Base-by-base conservation (phyloP, 2,797 vertebrate species). In the Prunella strophiata region DNA sequence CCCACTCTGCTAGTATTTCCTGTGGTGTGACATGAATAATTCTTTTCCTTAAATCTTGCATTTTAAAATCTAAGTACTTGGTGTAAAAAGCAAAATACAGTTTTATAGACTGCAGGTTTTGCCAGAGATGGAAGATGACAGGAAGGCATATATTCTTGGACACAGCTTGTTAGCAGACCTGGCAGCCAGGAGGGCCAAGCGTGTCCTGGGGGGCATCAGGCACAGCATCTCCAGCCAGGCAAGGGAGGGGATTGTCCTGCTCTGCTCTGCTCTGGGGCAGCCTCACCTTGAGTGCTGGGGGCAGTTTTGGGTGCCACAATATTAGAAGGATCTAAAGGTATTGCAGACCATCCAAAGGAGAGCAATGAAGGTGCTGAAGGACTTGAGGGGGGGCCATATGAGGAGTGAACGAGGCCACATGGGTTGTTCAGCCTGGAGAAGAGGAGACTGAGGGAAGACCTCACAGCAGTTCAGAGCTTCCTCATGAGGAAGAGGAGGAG, bases 141-240 rank as follows among this genome's bases (percentile, higher is more conserved):
- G 42, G 30, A 67, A 61, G 26, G 19, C 2, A 0, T 29, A 6
- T 58, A 59, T n/a, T 34, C 36, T 68, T 86, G 51, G 48, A 70
- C 26, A 59, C 16, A 38, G 16, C 10, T 76, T 43, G 20, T 65
- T 57, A 66, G 36, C 47, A 84, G 43, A 40, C 20, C 10, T 68
- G 22, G 51, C 58, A 52, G 20, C 29, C 45, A 11, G 43, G 65
- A 58, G 23, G 13, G n/a, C 20, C 32, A 29, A 0, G 1, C 0
- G 0, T 40, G 14, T 19, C 25, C 29, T 45, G 38, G 17, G 8
- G 50, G 1, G 1, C 32, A 76, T 58, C 36, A 45, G n/a, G 29
- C 1, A 1, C 32, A 63, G 16, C 27, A 70, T 22, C 0, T 0
- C 30, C n/a, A 52, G n/a, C 21, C 0, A 0, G 26, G 30, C 12